phyloP scores from a whole-genome alignment of 2,113 vertebrate genomes.

The Hirundichthys speculiger region DNA sequence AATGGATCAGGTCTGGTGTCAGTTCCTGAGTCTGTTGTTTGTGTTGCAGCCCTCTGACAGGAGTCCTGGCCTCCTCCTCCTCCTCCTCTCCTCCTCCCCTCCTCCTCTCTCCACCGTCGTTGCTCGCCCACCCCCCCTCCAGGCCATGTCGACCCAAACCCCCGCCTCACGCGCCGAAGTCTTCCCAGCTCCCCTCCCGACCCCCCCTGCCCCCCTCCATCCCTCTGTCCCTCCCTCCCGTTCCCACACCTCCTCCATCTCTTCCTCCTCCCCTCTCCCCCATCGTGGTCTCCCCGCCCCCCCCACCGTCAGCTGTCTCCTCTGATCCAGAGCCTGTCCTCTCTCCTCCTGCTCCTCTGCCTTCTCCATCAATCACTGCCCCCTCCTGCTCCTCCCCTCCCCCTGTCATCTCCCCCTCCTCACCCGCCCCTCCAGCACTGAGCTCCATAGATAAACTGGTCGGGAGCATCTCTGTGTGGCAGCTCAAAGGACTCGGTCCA shows the following conservation, averaged over 20 bases:
- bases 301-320: background rate
- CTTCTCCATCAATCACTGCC: conserved; percentile 6
- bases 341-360: background rate
- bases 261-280: conserved; percentile 18
- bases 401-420: conserved; percentile 1
- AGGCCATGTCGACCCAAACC: conserved; percentile 58
- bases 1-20: too few species aligned
- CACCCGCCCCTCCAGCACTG: conserved; percentile 57
- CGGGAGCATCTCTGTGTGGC: conserved; percentile 88
- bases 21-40: background rate
- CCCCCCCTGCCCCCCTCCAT: conserved; percentile 42
- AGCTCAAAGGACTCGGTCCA: conserved; percentile 82
- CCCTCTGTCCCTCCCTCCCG: conserved; percentile 43
- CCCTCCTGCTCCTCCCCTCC: background rate
- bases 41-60: conserved; percentile 54
- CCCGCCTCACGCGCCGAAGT: conserved; percentile 21
- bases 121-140: conserved; percentile 27
- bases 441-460: conserved; percentile 87
- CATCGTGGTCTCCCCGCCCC: conserved; percentile 1
- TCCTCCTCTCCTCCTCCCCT: conserved; percentile 26
- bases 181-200: conserved; percentile 48
- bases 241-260: conserved; percentile 17
- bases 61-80: conserved; percentile 19
- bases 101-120: conserved; percentile 20
- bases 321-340: conserved; percentile 5